phyloP scores from a whole-genome alignment of 30 jellyfish, hydroid and myxozoan species.

The Euphysa ruthae region DNA sequence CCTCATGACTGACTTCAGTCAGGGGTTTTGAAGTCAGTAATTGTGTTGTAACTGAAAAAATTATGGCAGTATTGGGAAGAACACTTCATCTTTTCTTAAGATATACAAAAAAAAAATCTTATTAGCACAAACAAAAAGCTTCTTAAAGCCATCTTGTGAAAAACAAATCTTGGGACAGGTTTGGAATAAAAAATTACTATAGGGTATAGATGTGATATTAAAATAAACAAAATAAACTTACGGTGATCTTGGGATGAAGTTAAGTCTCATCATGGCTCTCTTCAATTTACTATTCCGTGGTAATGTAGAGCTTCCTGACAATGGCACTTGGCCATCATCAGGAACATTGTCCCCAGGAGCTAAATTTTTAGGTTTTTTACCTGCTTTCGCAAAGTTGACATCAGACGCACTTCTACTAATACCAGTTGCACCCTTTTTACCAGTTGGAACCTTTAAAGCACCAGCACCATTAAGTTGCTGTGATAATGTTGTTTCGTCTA shows the following conservation, averaged over 20 bases:
- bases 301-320: constrained; percentile 24
- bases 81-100: too few relatives aligned
- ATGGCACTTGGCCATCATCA: background rate
- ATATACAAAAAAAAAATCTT: too few relatives aligned
- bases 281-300: constrained; percentile 37
- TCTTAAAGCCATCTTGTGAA: too few relatives aligned
- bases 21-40: too few relatives aligned
- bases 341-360: too few relatives aligned
- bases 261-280: constrained; percentile 53
- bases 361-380: background rate
- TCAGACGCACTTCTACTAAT: constrained; percentile 26
- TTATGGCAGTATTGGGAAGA: too few relatives aligned
- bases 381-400: constrained; percentile 11
- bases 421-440: background rate
- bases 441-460: background rate
- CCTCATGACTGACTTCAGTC: too few relatives aligned
- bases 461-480: background rate
- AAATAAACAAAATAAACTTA: constrained; percentile 20
- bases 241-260: constrained; percentile 71
- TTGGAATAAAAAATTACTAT: too few relatives aligned
- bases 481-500: constrained; percentile 1
- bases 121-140: too few relatives aligned
- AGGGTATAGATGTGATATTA: too few relatives aligned
- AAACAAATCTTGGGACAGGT: too few relatives aligned
- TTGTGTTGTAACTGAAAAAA: too few relatives aligned